Base-by-base conservation (phyloP, 2,888 invertebrate species). In the Trisateles emortualis region DNA sequence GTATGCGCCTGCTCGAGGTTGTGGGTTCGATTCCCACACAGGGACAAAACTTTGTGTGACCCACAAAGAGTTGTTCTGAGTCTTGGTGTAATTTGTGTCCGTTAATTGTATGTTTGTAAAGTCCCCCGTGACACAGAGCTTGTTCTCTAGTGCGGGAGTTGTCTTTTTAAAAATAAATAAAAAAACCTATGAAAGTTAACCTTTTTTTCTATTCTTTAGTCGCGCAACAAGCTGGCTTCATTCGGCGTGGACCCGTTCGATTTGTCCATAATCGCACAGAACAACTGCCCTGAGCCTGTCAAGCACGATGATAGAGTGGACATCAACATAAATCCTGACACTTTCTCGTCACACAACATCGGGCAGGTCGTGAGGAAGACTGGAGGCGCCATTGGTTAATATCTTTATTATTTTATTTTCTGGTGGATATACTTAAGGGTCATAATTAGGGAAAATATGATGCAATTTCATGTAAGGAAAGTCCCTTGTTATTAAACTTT, bases 161-260 rank as follows among this genome's bases (percentile, higher is more conserved):
- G 2, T 19, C 2, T 5, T 5, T 19, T 19, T 19, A 3, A 19
- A 3, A 5, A 3, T 19, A 19, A 19, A 19, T 19, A 3, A 19
- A 19, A 19, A 2, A 19, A 26, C 26, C 1, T 26, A 26, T 6
- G 8, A 26, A 6, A 26, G 8, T 8, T 19, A 5, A 8, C 26
- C 1, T 8, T 6, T 26, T 8, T 1, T 26, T 26, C 8, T 17
- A 2, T 19, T 26, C 36, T 47, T 9, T 82, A 96, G 94, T 83
- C 96, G 77, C 95, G 96, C 17, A 87, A 93, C 11, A 94, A 94
- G 68, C 80, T 97, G 55, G 84, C 94, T 0, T 87, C 90, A 0
- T 95, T 90, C 76, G 95, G 96, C 39, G 95, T 97, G n/a, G 95
- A 96, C 82, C 96, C 96, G 0, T 96, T 93, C 83, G 96, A 96